Evolutionary conservation across 2,888 invertebrate genomes (phyloP).

Genomic region (Epsilonema sp.): DNA sequence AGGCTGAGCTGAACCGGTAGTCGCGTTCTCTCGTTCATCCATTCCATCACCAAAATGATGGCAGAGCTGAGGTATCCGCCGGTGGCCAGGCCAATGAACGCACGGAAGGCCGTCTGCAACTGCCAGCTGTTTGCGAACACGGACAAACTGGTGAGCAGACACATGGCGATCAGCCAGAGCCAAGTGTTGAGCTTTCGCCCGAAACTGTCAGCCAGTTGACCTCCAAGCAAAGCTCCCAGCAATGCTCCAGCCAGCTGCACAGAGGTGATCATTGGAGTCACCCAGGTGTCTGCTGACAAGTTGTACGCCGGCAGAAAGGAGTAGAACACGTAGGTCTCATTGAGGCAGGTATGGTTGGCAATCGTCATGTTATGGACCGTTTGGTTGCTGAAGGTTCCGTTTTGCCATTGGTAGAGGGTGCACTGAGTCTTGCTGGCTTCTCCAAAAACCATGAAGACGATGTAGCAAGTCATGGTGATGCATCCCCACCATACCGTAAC

Average conservation of each 20-base stretch:
- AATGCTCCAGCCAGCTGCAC: conserved; percentile 28
- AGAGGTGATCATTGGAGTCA: conserved; percentile 18
- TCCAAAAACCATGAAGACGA: too few species aligned
- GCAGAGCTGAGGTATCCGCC: conserved; percentile 1
- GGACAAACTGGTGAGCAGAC: not conserved
- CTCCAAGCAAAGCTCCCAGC: conserved; percentile 24
- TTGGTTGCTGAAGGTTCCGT: too few species aligned
- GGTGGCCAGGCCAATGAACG: not conserved
- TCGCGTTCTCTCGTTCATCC: not conserved
- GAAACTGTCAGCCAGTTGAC: conserved; percentile 27
- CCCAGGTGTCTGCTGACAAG: too few species aligned
- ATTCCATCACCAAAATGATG: conserved; percentile 3
- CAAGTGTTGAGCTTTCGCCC: conserved; percentile 16
- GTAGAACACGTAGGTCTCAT: too few species aligned
- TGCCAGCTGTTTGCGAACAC: not conserved
- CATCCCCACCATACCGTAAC: too few species aligned
- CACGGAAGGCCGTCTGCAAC: not conserved
- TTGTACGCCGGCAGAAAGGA: too few species aligned
- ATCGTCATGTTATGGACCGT: too few species aligned
- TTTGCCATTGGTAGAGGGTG: too few species aligned
- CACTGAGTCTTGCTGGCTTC: too few species aligned
- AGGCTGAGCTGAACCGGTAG: not conserved
- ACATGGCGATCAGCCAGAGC: not conserved
- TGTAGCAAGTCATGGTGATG: too few species aligned
- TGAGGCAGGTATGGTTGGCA: too few species aligned